Evolutionary conservation across 1,140 invertebrate species (phyloP).

Genomic region (Drosophila ogumai): DNA sequence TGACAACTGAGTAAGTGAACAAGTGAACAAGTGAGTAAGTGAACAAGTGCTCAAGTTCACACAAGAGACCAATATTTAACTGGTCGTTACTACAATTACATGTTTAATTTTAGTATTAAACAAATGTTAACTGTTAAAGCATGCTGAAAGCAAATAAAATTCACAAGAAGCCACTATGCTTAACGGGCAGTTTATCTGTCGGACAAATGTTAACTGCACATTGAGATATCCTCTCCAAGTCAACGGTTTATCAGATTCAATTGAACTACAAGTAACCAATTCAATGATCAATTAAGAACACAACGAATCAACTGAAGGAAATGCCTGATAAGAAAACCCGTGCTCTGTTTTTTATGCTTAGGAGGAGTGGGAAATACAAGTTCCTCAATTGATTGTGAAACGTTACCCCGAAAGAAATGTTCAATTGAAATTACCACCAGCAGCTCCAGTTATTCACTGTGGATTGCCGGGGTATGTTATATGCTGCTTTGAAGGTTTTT

Average conservation of each 20-base stretch:
- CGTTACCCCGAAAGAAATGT: neutral
- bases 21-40: too few relatives aligned
- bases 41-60: too few relatives aligned
- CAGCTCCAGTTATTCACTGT: conserved; percentile 7
- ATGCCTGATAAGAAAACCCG: conserved; percentile 1
- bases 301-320: neutral
- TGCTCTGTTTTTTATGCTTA: neutral
- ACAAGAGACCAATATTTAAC: too few relatives aligned
- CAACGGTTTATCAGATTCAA: neutral
- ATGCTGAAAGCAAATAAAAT: neutral
- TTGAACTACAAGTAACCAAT: conserved; percentile 7
- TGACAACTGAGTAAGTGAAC: too few relatives aligned
- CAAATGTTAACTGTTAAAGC: too few relatives aligned
- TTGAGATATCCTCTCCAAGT: neutral
- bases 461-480: too few relatives aligned
- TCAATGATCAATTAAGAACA: conserved; percentile 8
- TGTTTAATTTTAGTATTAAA: too few relatives aligned
- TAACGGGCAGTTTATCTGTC: neutral
- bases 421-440: conserved; percentile 31
- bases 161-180: neutral
- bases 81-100: too few relatives aligned
- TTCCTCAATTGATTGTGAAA: conserved; percentile 35
- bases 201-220: neutral
- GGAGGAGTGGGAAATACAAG: neutral
- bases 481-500: neutral